Base-by-base conservation (phyloP, 2,797 vertebrate species). In the Tolypeutes matacus region DNA sequence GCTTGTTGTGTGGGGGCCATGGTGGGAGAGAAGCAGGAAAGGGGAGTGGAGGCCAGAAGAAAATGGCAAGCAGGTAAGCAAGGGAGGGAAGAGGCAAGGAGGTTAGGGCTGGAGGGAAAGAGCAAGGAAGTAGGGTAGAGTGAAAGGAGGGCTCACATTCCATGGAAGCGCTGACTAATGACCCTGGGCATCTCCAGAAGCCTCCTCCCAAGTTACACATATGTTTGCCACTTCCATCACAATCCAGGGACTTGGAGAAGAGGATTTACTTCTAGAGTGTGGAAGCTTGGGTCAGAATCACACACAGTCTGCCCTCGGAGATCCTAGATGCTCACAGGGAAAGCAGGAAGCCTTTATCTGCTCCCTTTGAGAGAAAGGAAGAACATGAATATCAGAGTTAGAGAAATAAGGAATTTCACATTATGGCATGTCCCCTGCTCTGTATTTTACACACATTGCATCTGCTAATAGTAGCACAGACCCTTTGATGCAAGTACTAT, bases 361-460 rank as follows among this genome's bases (percentile, higher is more conserved):
- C 15, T 58, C 53, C 2, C 14, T 27, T 3, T n/a, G 53, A 34
- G 34, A 65, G 20, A 34, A 23, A 65, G 13, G 42, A 51, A 25
- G n/a, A 64, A 25, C 1, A 2, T 12, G 27, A 64, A 23, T n/a
- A 31, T 31, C 20, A 2, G 39, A 39, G 69, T 39, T 83, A 25
- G 53, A 56, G 20, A 62, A 62, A 69, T 58, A 34, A 5, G 9
- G 56, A 5, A 7, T 2, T 46, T 75, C 70, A 46, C 14, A 2
- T 31, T 25, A 27, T 15, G 3, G 36, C 31, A 4, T 64, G 65
- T 13, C 12, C 11, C 25, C 3, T 20, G 12, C 70, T 64, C 56
- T 42, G 84, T 34, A 13, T 42, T 69, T 58, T 80, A 51, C 6
- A 18, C 31, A 42, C 2, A n/a, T 1, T 0, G 0, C 17, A 5